phyloP scores from a whole-genome alignment of 1,140 invertebrate species.

The Andrena cerasifolii region DNA sequence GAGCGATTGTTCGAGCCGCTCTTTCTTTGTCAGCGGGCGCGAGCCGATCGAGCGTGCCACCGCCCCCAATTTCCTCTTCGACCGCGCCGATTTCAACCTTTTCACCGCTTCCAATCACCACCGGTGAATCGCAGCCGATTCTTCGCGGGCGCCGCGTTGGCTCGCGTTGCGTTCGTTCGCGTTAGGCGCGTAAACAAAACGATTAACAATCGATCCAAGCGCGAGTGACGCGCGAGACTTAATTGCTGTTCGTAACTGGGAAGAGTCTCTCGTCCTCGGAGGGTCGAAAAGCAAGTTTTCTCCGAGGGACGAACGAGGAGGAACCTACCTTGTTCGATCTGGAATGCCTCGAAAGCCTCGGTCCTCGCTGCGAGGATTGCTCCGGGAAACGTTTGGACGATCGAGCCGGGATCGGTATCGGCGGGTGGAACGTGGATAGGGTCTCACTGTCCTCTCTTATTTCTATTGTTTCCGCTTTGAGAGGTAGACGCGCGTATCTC shows the following conservation, averaged over 20 bases:
- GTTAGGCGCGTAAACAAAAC: conserved; percentile 46
- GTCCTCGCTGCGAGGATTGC: neutral
- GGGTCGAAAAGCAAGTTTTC: too few relatives aligned
- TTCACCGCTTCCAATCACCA: neutral
- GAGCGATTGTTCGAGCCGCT: neutral
- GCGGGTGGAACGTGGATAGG: too few relatives aligned
- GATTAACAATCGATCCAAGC: conserved; percentile 39
- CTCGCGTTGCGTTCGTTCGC: conserved; percentile 32
- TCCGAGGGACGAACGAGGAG: too few relatives aligned
- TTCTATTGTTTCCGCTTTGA: neutral
- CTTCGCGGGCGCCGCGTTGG: neutral
- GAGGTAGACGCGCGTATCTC: neutral
- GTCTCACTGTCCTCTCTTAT: neutral
- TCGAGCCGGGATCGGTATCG: neutral
- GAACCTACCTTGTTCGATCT: conserved; percentile 26
- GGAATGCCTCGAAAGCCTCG: conserved; percentile 11
- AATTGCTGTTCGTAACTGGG: neutral
- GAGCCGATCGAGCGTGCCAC: conserved; percentile 2
- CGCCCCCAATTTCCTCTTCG: neutral
- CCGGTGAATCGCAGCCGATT: neutral
- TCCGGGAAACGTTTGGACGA: neutral
- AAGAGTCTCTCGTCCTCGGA: too few relatives aligned
- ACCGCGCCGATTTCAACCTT: neutral
- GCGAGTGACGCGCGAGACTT: neutral
- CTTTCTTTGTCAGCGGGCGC: neutral